These are phyloP conservation scores for Venusia cambrica DNA, from an alignment of 2,888 invertebrate species.

Conservation along the genomic window DNA sequence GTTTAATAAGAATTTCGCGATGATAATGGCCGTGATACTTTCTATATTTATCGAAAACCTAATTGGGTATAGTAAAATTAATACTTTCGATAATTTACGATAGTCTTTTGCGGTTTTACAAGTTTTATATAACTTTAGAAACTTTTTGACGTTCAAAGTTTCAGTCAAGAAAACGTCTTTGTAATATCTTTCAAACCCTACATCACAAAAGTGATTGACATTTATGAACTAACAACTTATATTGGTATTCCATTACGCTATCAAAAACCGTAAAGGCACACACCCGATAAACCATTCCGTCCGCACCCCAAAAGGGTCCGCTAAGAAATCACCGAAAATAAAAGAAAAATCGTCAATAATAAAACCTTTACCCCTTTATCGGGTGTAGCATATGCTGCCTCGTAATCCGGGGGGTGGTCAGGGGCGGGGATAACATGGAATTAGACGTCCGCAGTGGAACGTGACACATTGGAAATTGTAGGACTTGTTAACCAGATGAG, in stretches of 20 bases:
- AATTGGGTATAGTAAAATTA: no score
- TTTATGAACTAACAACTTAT: no score
- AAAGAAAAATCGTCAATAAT: slow-evolving; percentile 22
- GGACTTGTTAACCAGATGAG: slow-evolving; percentile 1
- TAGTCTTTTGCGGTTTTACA: no score
- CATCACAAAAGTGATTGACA: no score
- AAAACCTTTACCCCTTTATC: slow-evolving; percentile 19
- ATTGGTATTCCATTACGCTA: slow-evolving; percentile 1
- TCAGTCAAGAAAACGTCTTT: no score
- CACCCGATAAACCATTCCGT: slow-evolving; percentile 13
- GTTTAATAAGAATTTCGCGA: no score
- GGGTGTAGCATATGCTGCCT: slow-evolving; percentile 18
- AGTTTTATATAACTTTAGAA: no score
- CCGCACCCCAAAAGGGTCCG: slow-evolving; percentile 7
- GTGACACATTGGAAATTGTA: slow-evolving; percentile 12
- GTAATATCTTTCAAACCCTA: no score
- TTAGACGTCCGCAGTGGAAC: slow-evolving; percentile 13
- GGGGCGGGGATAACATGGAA: slow-evolving; percentile 9
- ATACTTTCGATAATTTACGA: no score
- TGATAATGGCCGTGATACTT: no score
- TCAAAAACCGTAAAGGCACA: slow-evolving; percentile 3
- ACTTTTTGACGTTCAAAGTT: no score
- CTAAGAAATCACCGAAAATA: slow-evolving; percentile 25
- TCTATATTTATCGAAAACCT: no score
- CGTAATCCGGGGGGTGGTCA: slow-evolving; percentile 9